phyloP scores from a whole-genome alignment of 2,888 invertebrate species.

The Esperia sulphurella region DNA sequence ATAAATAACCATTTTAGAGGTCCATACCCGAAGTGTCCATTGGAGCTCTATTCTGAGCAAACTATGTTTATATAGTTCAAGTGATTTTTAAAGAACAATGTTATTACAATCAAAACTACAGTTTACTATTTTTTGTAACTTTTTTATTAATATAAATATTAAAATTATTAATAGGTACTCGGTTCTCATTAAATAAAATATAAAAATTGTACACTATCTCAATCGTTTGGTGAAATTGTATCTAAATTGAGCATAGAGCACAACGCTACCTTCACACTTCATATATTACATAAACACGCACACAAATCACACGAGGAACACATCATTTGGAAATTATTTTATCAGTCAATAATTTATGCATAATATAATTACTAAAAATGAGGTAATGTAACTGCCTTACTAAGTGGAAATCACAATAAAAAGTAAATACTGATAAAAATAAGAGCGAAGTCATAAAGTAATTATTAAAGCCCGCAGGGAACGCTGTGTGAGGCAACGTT shows the following conservation, averaged over 20 bases:
- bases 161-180: slow-evolving; percentile 78
- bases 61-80: no score
- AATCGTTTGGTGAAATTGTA: slow-evolving; percentile 76
- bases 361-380: slow-evolving; percentile 68
- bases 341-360: slow-evolving; percentile 74
- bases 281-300: slow-evolving; percentile 51
- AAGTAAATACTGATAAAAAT: slow-evolving; percentile 71
- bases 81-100: no score
- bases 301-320: slow-evolving; percentile 70
- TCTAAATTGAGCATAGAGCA: slow-evolving; percentile 79
- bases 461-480: slow-evolving; percentile 41
- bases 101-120: slow-evolving; percentile 38
- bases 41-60: no score
- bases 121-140: slow-evolving; percentile 62
- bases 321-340: slow-evolving; percentile 74
- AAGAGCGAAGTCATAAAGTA: slow-evolving; percentile 44
- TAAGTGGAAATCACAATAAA: slow-evolving; percentile 68
- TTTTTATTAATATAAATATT: slow-evolving; percentile 78
- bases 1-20: no score
- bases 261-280: slow-evolving; percentile 74
- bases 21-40: no score
- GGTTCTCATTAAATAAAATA: slow-evolving; percentile 76
- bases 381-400: slow-evolving; percentile 71
- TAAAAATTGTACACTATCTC: slow-evolving; percentile 75
- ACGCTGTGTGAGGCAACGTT: slow-evolving; percentile 71